phyloP scores from a whole-genome alignment of 2,888 invertebrate species.

The Ypsolopha sequella region DNA sequence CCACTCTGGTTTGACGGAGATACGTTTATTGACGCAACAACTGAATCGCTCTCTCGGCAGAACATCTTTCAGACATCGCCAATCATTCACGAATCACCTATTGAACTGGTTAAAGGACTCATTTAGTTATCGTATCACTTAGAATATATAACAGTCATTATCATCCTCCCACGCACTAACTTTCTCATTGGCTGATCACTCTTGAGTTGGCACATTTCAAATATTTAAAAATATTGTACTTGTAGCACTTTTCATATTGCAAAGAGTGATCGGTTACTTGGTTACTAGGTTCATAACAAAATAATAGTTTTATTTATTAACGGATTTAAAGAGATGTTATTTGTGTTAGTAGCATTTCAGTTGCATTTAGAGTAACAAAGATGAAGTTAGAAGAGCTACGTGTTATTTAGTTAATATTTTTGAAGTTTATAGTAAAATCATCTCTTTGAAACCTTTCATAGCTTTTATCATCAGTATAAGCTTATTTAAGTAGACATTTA shows the following conservation, averaged over 20 bases:
- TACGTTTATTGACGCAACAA: constrained; percentile 39
- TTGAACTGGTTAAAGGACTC: constrained; percentile 63
- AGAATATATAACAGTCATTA: constrained; percentile 2
- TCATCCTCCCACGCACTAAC: neutral
- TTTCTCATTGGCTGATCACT: neutral
- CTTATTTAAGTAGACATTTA: neutral
- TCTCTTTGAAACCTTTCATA: constrained; percentile 34
- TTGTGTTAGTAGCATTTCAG: neutral
- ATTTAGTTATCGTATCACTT: constrained; percentile 15
- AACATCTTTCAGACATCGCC: constrained; percentile 33
- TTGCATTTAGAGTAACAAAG: neutral
- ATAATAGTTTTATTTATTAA: neutral
- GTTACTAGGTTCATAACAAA: too few relatives aligned
- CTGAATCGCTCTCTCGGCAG: constrained; percentile 48
- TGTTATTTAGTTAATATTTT: neutral
- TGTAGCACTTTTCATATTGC: neutral
- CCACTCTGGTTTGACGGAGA: constrained; percentile 59
- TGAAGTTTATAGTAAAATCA: constrained; percentile 6
- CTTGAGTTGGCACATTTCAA: neutral
- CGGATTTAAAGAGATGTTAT: neutral
- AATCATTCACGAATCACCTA: constrained; percentile 50
- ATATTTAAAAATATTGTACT: too few relatives aligned
- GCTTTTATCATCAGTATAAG: constrained; percentile 5
- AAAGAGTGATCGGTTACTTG: neutral
- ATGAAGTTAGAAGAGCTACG: constrained; percentile 4